These are phyloP conservation scores for Paramisgurnus dabryanus DNA, from an alignment of 2,113 vertebrate genomes.

Conservation along the genomic window DNA sequence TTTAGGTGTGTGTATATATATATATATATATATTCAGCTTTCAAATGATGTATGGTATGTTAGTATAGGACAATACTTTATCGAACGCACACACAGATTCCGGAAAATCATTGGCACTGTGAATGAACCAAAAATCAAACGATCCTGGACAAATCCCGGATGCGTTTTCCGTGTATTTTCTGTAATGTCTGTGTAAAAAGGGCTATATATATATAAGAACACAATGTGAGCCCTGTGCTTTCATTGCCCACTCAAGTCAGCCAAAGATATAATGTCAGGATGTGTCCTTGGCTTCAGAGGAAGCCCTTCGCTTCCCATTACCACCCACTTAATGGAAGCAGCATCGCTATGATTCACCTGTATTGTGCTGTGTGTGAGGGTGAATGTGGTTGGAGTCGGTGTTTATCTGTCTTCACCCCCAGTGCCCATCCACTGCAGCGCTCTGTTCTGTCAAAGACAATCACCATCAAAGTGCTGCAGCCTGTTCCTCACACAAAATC, in stretches of 20 bases:
- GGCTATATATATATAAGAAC: not conserved
- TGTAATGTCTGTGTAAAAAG: too few relatives aligned
- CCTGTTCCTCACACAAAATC: slow-evolving; percentile 36
- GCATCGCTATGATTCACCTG: slow-evolving; percentile 32
- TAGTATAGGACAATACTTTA: too few relatives aligned
- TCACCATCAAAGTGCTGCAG: slow-evolving; percentile 24
- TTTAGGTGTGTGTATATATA: too few relatives aligned
- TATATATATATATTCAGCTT: too few relatives aligned
- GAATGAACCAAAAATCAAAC: too few relatives aligned
- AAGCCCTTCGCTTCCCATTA: slow-evolving; percentile 38
- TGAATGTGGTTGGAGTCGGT: slow-evolving; percentile 3
- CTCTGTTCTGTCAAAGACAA: slow-evolving; percentile 35
- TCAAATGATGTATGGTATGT: too few relatives aligned
- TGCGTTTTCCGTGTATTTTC: too few relatives aligned
- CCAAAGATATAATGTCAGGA: slow-evolving; percentile 25
- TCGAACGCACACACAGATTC: too few relatives aligned
- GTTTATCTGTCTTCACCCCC: slow-evolving; percentile 13
- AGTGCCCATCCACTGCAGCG: not conserved
- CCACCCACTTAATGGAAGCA: slow-evolving; percentile 28
- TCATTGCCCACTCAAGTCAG: slow-evolving; percentile 26
- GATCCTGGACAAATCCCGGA: too few relatives aligned
- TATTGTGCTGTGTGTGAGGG: not conserved
- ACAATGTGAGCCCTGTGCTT: not conserved
- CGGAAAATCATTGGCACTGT: too few relatives aligned
- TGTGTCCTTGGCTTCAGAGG: slow-evolving; percentile 32